A percentile compares a stretch with the other conserved stretches of the same genome.
Evolutionary conservation across 2,113 vertebrate species (phyloP).

Genomic region (Protobothrops mucrosquamatus): DNA sequence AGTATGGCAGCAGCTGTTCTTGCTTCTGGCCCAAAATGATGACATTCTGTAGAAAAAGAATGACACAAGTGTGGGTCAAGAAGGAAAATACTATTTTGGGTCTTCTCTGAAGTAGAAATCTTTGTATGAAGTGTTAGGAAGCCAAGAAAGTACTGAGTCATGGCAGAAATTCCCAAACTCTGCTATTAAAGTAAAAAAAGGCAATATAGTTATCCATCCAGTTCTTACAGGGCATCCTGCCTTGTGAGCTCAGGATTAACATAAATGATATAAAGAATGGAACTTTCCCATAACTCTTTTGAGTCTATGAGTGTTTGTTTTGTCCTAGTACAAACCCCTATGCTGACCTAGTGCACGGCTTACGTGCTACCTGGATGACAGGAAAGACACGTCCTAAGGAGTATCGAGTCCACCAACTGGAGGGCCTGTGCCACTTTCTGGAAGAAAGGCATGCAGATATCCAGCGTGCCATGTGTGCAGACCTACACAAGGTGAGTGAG

Average conservation of each 20-base stretch:
- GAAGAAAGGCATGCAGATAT: constrained; percentile 71
- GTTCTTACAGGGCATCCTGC: not conserved
- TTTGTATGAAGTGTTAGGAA: no score
- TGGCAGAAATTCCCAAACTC: not conserved
- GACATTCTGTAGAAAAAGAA: not conserved
- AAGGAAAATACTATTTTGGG: no score
- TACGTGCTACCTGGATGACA: constrained; percentile 36
- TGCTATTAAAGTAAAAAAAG: not conserved
- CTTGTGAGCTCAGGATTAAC: not conserved
- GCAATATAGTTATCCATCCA: not conserved
- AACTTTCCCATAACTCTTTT: no score
- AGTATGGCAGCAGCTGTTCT: not conserved
- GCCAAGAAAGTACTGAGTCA: not conserved
- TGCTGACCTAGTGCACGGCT: constrained; percentile 12
- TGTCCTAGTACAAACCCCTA: constrained; percentile 34
- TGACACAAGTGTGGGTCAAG: not conserved
- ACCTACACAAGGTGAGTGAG: constrained; percentile 75
- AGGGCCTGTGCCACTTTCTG: constrained; percentile 67
- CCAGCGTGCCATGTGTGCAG: constrained; percentile 67
- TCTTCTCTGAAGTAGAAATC: not conserved
- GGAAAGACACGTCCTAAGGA: constrained; percentile 59
- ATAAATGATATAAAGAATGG: no score
- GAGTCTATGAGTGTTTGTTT: not conserved
- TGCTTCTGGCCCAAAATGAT: not conserved
- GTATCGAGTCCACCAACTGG: constrained; percentile 75